Conservation (phyloP, 1,140 invertebrate genomes). For the Meloidogyne chitwoodi region DNA sequence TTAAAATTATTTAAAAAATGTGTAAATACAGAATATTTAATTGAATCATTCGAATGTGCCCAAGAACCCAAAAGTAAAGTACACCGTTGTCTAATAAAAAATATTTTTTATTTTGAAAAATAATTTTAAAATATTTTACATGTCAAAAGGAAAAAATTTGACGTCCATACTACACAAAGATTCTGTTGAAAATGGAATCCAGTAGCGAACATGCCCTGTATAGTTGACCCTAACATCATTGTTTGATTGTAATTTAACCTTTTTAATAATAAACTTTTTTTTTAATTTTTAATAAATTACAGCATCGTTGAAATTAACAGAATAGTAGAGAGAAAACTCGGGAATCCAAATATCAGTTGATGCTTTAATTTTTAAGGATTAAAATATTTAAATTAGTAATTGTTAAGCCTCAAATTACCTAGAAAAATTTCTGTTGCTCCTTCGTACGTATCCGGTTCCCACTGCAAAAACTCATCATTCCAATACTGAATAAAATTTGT, state of each 20-base stretch:
- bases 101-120: background rate
- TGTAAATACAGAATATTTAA: slow-evolving; percentile 50
- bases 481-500: slow-evolving; percentile 57
- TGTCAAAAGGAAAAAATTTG: slow-evolving; percentile 60
- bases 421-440: slow-evolving; percentile 61
- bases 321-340: slow-evolving; percentile 60
- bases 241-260: slow-evolving; percentile 52
- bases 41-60: slow-evolving; percentile 60
- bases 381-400: too few relatives aligned
- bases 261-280: background rate
- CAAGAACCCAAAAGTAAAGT: slow-evolving; percentile 56
- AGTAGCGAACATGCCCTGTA: slow-evolving; percentile 54
- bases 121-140: slow-evolving; percentile 36
- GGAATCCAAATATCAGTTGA: slow-evolving; percentile 62
- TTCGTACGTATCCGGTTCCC: slow-evolving; percentile 62
- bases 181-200: slow-evolving; percentile 54
- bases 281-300: slow-evolving; percentile 3
- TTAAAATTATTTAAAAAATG: too few relatives aligned
- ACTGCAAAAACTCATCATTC: slow-evolving; percentile 61
- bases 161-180: slow-evolving; percentile 46
- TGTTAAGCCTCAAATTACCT: background rate
- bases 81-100: slow-evolving; percentile 49
- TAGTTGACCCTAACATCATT: slow-evolving; percentile 59
- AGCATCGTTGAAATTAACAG: slow-evolving; percentile 57
- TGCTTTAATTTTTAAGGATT: slow-evolving; percentile 32